A percentile compares a stretch with the other conserved stretches of the same genome.
Conservation (phyloP, 1,140 invertebrate genomes). For the Caerostris darwini region DNA sequence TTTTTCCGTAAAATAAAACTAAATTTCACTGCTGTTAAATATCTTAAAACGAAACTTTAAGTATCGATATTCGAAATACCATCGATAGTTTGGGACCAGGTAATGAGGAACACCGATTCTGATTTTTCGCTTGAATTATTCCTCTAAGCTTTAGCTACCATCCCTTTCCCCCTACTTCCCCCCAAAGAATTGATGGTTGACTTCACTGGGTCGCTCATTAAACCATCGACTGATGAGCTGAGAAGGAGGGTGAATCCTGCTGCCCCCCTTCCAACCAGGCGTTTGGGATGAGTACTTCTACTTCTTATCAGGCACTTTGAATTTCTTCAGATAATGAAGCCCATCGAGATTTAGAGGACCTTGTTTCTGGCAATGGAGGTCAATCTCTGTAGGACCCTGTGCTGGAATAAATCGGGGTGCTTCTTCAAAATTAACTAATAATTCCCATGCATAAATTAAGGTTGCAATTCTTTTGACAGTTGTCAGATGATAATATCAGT, state of each 20-base stretch:
- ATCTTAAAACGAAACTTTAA: background rate
- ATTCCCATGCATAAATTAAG: too few species aligned
- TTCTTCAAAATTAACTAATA: too few species aligned
- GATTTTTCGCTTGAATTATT: constrained; percentile 7
- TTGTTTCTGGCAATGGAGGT: too few species aligned
- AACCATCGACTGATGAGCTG: background rate
- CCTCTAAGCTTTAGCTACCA: background rate
- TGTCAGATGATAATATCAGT: too few species aligned
- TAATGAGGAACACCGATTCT: background rate
- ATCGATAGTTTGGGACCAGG: background rate
- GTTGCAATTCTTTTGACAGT: too few species aligned
- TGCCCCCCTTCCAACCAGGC: background rate
- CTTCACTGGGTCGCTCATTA: background rate
- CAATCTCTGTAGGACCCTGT: too few species aligned
- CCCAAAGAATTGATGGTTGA: background rate
- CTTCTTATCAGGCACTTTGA: background rate
- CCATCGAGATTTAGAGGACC: background rate
- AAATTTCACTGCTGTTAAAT: background rate
- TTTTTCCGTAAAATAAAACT: background rate
- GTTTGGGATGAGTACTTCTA: background rate
- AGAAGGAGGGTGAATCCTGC: too few species aligned
- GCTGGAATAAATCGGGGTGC: too few species aligned
- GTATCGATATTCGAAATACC: background rate
- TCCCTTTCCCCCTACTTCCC: background rate
- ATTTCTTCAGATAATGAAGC: constrained; percentile 4